A percentile compares a stretch with the other conserved stretches of the same genome.
Evolutionary conservation across 1,140 invertebrate species (phyloP).

Genomic region (Chrysomallon squamiferum): DNA sequence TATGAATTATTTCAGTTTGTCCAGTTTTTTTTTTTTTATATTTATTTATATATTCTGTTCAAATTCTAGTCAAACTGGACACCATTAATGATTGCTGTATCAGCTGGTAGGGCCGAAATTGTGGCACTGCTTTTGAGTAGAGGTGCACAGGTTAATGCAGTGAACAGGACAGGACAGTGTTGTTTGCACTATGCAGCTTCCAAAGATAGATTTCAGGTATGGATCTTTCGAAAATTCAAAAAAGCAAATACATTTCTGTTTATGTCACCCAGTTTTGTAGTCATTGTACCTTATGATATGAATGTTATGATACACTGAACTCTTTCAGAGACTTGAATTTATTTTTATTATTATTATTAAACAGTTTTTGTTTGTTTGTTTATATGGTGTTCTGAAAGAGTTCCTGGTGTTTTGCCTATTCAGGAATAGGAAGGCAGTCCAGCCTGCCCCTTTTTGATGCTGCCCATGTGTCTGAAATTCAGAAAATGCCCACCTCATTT

Average conservation of each 20-base stretch:
- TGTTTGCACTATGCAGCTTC: conserved; percentile 59
- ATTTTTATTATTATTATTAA: neutral
- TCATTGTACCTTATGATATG: neutral
- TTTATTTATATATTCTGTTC: too few relatives aligned
- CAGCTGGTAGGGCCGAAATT: conserved; percentile 75
- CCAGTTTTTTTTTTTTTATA: too few relatives aligned
- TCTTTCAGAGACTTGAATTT: neutral
- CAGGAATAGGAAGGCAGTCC: too few relatives aligned
- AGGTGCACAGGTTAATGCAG: conserved; percentile 77
- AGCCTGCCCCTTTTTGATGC: too few relatives aligned
- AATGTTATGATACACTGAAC: neutral
- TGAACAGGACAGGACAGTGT: conserved; percentile 68
- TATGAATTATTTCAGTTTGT: too few relatives aligned
- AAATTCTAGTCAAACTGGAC: conserved; percentile 74
- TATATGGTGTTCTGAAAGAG: too few relatives aligned
- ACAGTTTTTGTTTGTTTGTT: neutral
- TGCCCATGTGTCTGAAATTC: too few relatives aligned
- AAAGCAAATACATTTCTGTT: neutral
- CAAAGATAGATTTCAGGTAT: conserved; percentile 55
- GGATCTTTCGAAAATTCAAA: neutral
- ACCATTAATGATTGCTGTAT: conserved; percentile 82
- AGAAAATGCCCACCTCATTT: too few relatives aligned
- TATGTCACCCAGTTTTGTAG: neutral
- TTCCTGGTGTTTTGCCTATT: too few relatives aligned
- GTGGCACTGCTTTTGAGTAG: conserved; percentile 73